A percentile compares a stretch with the other conserved stretches of the same genome.
Conservation (phyloP, 2,797 vertebrate genomes). For the Tragopan temminckii region DNA sequence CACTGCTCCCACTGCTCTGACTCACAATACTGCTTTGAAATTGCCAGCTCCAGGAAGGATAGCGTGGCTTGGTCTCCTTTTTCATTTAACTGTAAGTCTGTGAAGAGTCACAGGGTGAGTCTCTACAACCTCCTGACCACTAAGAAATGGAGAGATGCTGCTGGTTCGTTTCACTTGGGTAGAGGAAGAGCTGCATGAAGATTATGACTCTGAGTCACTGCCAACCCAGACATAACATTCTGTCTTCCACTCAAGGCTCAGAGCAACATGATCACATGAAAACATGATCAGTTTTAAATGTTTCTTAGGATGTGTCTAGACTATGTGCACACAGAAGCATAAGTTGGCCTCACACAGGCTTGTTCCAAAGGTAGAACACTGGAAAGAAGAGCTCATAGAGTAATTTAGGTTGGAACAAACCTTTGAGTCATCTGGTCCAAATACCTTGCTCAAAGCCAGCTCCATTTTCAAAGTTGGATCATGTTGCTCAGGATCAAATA, state of each 20-base stretch:
- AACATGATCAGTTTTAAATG: background rate
- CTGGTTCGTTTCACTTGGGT: background rate
- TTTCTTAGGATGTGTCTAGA: background rate
- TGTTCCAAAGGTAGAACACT: background rate
- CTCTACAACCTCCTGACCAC: background rate
- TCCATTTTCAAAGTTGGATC: conserved; percentile 4
- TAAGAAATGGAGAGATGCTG: background rate
- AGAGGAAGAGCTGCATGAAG: background rate
- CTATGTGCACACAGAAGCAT: background rate
- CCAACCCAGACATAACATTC: background rate
- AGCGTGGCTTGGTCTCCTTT: background rate
- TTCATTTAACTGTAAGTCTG: background rate
- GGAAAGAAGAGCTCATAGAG: background rate
- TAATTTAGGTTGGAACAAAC: background rate
- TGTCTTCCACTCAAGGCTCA: background rate
- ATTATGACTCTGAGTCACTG: background rate
- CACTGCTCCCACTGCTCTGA: background rate
- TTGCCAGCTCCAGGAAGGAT: conserved; percentile 2
- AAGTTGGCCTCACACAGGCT: background rate
- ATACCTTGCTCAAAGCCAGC: background rate
- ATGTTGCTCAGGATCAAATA: background rate
- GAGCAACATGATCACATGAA: background rate
- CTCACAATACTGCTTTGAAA: conserved; percentile 33
- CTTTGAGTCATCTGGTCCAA: background rate
- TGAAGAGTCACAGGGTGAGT: background rate